Percentiles rank a stretch among this genome's conserved stretches.
Conservation (phyloP, 2,797 vertebrate species). For the Acipenser transmontanus region DNA sequence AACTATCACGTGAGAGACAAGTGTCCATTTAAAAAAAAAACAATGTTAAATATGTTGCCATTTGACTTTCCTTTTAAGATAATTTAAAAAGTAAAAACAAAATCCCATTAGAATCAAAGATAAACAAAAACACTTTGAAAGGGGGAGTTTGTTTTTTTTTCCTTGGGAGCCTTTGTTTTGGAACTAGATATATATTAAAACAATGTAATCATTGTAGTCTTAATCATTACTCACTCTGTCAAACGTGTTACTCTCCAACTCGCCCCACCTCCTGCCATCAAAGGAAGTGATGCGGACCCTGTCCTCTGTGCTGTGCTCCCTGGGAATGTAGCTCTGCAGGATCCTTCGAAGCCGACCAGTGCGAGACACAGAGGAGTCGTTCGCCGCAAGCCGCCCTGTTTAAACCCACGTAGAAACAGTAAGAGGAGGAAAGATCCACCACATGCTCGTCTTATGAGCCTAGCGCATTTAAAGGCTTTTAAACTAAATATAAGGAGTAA, state of each 20-base stretch:
- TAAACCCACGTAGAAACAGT: neutral
- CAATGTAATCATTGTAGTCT: neutral
- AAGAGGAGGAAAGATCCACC: too few relatives aligned
- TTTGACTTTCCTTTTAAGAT: too few relatives aligned
- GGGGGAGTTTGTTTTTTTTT: neutral
- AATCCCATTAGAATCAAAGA: too few relatives aligned
- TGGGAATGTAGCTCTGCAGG: conserved; percentile 73
- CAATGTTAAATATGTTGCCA: too few relatives aligned
- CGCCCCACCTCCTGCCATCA: conserved; percentile 74
- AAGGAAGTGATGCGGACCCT: conserved; percentile 64
- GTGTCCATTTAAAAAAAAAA: too few relatives aligned
- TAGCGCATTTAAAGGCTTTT: too few relatives aligned
- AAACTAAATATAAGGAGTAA: conserved; percentile 8
- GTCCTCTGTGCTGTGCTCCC: conserved; percentile 38
- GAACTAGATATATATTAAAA: too few relatives aligned
- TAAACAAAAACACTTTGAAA: too few relatives aligned
- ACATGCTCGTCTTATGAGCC: neutral
- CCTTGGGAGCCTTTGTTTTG: too few relatives aligned
- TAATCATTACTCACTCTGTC: conserved; percentile 65
- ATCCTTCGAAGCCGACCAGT: conserved; percentile 59
- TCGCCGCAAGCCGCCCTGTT: conserved; percentile 72
- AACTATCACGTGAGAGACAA: too few relatives aligned
- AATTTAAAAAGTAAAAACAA: too few relatives aligned
- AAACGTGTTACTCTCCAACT: conserved; percentile 64
- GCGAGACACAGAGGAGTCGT: conserved; percentile 73